A percentile compares a stretch with the other conserved stretches of the same genome.
Evolutionary conservation across 2,888 invertebrate genomes (phyloP).

Genomic region (Capitulum mitella): DNA sequence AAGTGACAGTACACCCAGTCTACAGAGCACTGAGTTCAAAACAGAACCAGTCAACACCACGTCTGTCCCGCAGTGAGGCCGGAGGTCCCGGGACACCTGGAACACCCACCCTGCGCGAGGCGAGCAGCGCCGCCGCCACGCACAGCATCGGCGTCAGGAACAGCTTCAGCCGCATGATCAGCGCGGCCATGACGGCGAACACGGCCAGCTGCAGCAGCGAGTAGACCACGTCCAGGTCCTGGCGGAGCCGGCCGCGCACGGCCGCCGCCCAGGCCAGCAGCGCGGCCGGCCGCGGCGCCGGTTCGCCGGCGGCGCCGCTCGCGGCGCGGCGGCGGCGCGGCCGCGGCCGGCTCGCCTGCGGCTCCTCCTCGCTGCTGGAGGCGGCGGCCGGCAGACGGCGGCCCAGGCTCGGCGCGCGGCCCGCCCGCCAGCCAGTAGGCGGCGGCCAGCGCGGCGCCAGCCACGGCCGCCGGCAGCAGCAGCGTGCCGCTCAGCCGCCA

Average conservation of each 20-base stretch:
- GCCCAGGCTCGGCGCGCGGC: neutral
- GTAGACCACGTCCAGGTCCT: constrained; percentile 57
- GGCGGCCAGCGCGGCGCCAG: constrained; percentile 43
- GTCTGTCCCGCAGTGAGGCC: too few species aligned
- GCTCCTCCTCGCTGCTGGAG: constrained; percentile 20
- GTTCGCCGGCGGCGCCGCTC: neutral
- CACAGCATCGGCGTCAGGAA: constrained; percentile 71
- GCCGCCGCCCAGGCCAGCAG: constrained; percentile 2
- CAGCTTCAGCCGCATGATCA: constrained; percentile 65
- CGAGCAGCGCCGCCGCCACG: constrained; percentile 60
- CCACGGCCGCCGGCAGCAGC: constrained; percentile 52
- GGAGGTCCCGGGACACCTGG: neutral
- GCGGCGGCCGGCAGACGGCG: neutral
- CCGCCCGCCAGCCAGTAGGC: constrained; percentile 5
- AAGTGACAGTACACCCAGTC: too few species aligned
- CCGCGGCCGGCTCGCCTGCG: neutral
- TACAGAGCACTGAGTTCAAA: too few species aligned
- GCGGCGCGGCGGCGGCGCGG: neutral
- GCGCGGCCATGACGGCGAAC: constrained; percentile 62
- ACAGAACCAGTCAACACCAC: too few species aligned
- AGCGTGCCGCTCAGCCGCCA: constrained; percentile 51
- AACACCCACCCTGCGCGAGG: constrained; percentile 38
- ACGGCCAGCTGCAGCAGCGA: constrained; percentile 62
- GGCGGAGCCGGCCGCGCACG: constrained; percentile 29
- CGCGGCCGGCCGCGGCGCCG: neutral